Percentiles rank a stretch among this genome's conserved stretches.
Evolutionary conservation across 2,113 vertebrate genomes (phyloP).

Genomic region (Tympanuchus pallidicinctus): DNA sequence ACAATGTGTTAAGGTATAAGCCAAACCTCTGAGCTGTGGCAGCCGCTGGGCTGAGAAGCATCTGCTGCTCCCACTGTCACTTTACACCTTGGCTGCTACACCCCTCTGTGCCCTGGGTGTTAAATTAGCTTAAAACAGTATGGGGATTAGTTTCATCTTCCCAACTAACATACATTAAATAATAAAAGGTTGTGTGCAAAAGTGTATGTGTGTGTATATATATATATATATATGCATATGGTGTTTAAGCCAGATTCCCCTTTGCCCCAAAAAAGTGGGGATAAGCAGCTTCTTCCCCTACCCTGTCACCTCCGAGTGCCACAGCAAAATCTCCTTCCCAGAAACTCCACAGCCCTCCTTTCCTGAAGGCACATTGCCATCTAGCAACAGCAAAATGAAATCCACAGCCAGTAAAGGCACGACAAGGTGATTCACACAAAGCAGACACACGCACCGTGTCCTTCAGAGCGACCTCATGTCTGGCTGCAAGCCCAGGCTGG

Average conservation of each 20-base stretch:
- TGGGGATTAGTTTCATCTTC: accelerated
- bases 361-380: constrained; percentile 53
- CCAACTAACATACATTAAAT: accelerated
- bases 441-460: not conserved
- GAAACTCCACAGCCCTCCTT: not conserved
- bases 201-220: too few species aligned
- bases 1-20: too few species aligned
- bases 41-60: accelerated
- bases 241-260: not conserved
- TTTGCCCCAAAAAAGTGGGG: not conserved
- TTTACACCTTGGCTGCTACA: not conserved
- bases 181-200: not conserved
- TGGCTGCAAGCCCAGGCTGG: not conserved
- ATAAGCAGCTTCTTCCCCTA: not conserved
- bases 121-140: not conserved
- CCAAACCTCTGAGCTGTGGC: accelerated
- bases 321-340: accelerated
- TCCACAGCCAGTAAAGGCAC: not conserved
- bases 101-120: not conserved
- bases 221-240: too few species aligned
- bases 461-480: not conserved
- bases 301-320: not conserved
- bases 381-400: constrained; percentile 50
- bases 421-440: not conserved
- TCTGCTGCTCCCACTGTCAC: accelerated